These are phyloP conservation scores for Ooceraea biroi DNA, from an alignment of 1,140 invertebrate genomes.

Conservation along the genomic window DNA sequence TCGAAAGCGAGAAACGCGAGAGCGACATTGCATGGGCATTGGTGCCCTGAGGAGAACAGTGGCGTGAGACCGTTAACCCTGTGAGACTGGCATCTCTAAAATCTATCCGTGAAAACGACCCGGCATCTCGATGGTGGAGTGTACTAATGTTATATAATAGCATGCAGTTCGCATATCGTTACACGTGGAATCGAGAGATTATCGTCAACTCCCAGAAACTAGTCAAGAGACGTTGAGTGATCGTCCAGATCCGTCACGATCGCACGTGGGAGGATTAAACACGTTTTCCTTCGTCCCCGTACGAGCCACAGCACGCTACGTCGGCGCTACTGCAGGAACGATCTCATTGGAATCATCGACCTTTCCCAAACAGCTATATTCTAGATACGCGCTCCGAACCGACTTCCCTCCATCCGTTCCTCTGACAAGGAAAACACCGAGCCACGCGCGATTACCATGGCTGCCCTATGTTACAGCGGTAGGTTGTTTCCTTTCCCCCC, in stretches of 20 bases:
- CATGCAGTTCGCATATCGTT: slow-evolving; percentile 92
- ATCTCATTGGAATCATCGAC: slow-evolving; percentile 29
- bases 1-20: too few species aligned
- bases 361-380: slow-evolving; percentile 18
- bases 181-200: slow-evolving; percentile 95
- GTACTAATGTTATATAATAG: slow-evolving; percentile 86
- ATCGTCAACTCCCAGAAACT: slow-evolving; percentile 96
- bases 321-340: slow-evolving; percentile 41
- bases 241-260: not conserved
- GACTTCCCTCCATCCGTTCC: not conserved
- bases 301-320: not conserved
- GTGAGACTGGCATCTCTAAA: slow-evolving; percentile 82
- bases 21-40: slow-evolving; percentile 18
- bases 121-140: slow-evolving; percentile 85
- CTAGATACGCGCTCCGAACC: slow-evolving; percentile 28
- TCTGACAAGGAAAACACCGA: slow-evolving; percentile 56
- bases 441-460: slow-evolving; percentile 76
- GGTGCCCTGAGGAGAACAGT: not conserved
- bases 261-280: slow-evolving; percentile 17
- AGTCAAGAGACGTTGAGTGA: slow-evolving; percentile 92
- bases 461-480: slow-evolving; percentile 82
- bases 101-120: slow-evolving; percentile 74
- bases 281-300: not conserved
- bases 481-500: slow-evolving; percentile 75
- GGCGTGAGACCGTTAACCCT: slow-evolving; percentile 20